Percentiles rank a stretch among this genome's conserved stretches.
Evolutionary conservation across 2,797 vertebrate genomes (phyloP).

Genomic region (Scarus forsteni): DNA sequence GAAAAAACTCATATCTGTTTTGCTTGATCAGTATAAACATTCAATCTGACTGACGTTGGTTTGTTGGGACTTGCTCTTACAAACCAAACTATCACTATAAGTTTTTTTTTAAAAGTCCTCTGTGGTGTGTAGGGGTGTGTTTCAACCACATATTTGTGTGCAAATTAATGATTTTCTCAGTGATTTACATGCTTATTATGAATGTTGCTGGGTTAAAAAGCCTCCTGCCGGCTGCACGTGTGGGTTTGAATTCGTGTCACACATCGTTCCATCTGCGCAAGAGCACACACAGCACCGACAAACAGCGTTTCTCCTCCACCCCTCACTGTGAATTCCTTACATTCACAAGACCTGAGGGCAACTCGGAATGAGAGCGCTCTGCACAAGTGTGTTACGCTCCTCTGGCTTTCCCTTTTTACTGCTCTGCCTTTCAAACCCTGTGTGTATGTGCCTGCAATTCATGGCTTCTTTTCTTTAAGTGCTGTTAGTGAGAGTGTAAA

Average conservation of each 20-base stretch:
- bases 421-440: conserved; percentile 31
- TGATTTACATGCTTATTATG: background rate
- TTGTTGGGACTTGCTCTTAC: conserved; percentile 29
- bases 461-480: conserved; percentile 65
- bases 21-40: background rate
- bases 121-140: conserved; percentile 3
- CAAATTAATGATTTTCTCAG: conserved; percentile 1
- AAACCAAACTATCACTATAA: conserved; percentile 41
- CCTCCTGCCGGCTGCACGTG: conserved; percentile 26
- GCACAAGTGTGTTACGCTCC: conserved; percentile 60
- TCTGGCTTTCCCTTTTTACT: conserved; percentile 53
- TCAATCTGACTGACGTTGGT: conserved; percentile 10
- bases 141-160: conserved; percentile 16
- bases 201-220: conserved; percentile 35
- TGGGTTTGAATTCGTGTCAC: conserved; percentile 28
- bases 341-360: conserved; percentile 76
- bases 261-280: conserved; percentile 62
- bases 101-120: conserved; percentile 35
- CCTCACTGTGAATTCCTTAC: conserved; percentile 77
- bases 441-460: conserved; percentile 44
- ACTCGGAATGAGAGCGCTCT: conserved; percentile 43
- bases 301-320: conserved; percentile 57
- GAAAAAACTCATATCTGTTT: too few relatives aligned
- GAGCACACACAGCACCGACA: conserved; percentile 49
- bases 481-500: conserved; percentile 66